A percentile compares a stretch with the other conserved stretches of the same genome.
Evolutionary conservation across 2,113 vertebrate species (phyloP).

Genomic region (Triplophysa rosa): DNA sequence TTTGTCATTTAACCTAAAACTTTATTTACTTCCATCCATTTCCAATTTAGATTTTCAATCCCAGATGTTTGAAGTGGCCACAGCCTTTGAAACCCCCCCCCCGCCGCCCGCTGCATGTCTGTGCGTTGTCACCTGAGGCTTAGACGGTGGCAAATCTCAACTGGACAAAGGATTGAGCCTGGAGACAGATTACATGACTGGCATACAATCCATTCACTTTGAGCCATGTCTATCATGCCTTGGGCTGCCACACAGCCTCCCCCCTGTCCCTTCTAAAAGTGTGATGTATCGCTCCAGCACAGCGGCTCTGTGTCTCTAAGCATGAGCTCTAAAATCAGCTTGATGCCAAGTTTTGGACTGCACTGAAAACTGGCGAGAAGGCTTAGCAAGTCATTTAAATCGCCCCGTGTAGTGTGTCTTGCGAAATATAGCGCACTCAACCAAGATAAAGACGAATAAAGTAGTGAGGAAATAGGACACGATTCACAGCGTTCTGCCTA

Average conservation of each 20-base stretch:
- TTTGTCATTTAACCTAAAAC: too few species aligned
- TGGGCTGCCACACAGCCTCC: constrained; percentile 9
- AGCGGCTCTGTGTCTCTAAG: background rate
- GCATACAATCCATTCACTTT: constrained; percentile 26
- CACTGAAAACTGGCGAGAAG: constrained; percentile 26
- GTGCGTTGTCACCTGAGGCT: background rate
- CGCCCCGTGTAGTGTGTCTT: constrained; percentile 3
- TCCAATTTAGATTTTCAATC: too few species aligned
- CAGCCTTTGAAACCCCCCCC: too few species aligned
- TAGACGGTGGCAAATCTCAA: constrained; percentile 21
- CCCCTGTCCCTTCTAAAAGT: constrained; percentile 32
- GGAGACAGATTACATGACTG: constrained; percentile 43
- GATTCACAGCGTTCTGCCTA: constrained; percentile 5
- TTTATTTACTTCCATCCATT: too few species aligned
- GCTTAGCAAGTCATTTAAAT: constrained; percentile 36
- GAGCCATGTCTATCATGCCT: constrained; percentile 35
- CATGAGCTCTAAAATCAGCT: background rate
- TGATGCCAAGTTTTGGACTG: constrained; percentile 1
- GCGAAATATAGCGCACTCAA: constrained; percentile 6
- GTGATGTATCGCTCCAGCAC: background rate
- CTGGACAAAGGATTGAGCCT: constrained; percentile 14
- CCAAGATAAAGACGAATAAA: constrained; percentile 32
- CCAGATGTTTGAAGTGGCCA: too few species aligned
- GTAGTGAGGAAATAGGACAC: background rate
- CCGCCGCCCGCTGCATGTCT: background rate